Percentiles rank a stretch among this genome's conserved stretches.
Evolutionary conservation across 2,888 invertebrate genomes (phyloP).

Genomic region (Zygogramma bicolorata): DNA sequence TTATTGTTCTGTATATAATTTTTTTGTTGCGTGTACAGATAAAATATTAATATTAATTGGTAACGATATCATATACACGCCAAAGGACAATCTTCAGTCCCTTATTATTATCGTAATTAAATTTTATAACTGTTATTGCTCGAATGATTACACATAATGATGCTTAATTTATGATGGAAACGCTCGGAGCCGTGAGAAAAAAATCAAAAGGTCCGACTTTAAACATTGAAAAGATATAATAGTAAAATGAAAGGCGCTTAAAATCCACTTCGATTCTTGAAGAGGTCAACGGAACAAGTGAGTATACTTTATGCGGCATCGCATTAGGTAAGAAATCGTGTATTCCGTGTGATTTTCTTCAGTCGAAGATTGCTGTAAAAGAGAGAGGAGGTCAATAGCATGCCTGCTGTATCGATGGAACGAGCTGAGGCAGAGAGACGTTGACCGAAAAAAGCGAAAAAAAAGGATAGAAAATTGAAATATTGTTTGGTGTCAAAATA

Average conservation of each 20-base stretch:
- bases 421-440: not conserved
- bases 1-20: not conserved
- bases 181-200: constrained; percentile 13
- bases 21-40: not conserved
- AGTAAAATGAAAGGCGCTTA: not conserved
- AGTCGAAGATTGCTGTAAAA: not conserved
- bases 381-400: constrained; percentile 34
- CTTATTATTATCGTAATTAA: constrained; percentile 17
- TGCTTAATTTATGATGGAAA: constrained; percentile 23
- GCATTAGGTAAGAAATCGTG: not conserved
- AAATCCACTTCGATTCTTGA: not conserved
- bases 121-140: constrained; percentile 22
- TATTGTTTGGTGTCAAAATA: not conserved
- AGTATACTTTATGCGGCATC: not conserved
- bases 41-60: not conserved
- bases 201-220: constrained; percentile 8
- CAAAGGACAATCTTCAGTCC: not conserved
- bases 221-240: not conserved
- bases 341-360: constrained; percentile 9
- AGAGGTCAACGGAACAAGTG: not conserved
- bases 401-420: constrained; percentile 13
- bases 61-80: not conserved
- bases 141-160: constrained; percentile 21
- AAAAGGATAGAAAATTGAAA: constrained; percentile 3
- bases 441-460: not conserved